A percentile compares a stretch with the other conserved stretches of the same genome.
These are phyloP conservation scores for Masnerella sp. DNA, from an alignment of 2,888 invertebrate species.

Conservation along the genomic window DNA sequence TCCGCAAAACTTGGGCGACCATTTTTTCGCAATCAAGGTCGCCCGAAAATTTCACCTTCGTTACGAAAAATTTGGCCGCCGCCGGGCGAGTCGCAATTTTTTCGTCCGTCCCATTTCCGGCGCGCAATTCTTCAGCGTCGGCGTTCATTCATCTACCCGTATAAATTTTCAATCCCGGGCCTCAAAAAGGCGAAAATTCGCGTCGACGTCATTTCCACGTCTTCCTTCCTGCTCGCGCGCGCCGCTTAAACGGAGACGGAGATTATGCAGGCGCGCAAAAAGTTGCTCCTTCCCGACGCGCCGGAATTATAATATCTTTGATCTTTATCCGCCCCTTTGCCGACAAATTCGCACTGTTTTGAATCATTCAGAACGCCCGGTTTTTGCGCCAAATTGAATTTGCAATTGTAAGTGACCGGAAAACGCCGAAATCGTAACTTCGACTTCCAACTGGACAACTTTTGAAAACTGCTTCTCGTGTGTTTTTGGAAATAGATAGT, in stretches of 20 bases:
- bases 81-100: constrained; percentile 7
- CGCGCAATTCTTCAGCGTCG: constrained; percentile 51
- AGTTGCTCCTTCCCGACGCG: constrained; percentile 6
- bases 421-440: no score
- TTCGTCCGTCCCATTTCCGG: constrained; percentile 46
- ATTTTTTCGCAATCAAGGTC: constrained; percentile 35
- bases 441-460: no score
- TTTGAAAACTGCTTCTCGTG: no score
- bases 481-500: no score
- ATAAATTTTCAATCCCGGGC: constrained; percentile 48
- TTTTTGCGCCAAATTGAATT: background rate
- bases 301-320: constrained; percentile 29
- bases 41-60: constrained; percentile 40
- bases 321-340: constrained; percentile 27
- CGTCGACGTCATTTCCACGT: constrained; percentile 47
- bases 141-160: constrained; percentile 44
- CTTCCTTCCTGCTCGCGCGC: constrained; percentile 29
- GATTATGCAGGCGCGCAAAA: constrained; percentile 45
- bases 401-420: no score
- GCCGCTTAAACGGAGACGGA: constrained; percentile 29
- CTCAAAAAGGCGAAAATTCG: constrained; percentile 49
- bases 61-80: constrained; percentile 10
- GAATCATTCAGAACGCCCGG: no score
- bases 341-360: no score
- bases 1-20: constrained; percentile 20